A percentile compares a stretch with the other conserved stretches of the same genome.
These are phyloP conservation scores for Ips typographus DNA, from an alignment of 1,140 invertebrate species.

Conservation along the genomic window DNA sequence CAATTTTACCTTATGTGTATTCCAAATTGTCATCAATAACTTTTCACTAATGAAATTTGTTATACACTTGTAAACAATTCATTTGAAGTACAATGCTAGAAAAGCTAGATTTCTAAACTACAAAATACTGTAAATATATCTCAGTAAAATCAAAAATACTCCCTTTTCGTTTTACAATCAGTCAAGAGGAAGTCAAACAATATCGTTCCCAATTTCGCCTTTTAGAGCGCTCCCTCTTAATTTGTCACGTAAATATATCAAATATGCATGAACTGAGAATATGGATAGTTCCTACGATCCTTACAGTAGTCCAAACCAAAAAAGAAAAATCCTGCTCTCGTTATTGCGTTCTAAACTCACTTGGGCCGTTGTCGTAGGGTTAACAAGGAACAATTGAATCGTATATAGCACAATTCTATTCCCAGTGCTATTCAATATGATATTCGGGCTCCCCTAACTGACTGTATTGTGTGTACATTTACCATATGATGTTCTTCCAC, in stretches of 20 bases:
- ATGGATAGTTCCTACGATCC: constrained; percentile 44
- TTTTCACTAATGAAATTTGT: no score
- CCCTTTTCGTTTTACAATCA: constrained; percentile 22
- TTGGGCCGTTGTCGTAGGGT: constrained; percentile 47
- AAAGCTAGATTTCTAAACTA: no score
- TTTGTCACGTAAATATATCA: constrained; percentile 53
- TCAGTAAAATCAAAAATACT: constrained; percentile 6
- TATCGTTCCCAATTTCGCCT: constrained; percentile 44
- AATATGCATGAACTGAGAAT: constrained; percentile 50
- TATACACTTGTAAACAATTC: no score
- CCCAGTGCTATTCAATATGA: constrained; percentile 47
- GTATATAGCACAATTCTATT: constrained; percentile 48
- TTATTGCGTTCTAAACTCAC: not conserved
- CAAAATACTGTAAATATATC: not conserved
- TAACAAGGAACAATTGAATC: constrained; percentile 52
- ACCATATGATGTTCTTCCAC: constrained; percentile 48
- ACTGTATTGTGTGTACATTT: constrained; percentile 46
- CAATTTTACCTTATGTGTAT: no score
- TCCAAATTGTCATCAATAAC: no score
- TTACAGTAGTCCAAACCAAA: constrained; percentile 36
- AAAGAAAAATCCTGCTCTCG: constrained; percentile 11
- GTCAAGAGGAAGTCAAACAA: constrained; percentile 43
- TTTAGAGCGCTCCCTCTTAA: constrained; percentile 41
- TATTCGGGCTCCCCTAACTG: constrained; percentile 45
- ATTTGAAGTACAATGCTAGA: no score